Base-by-base conservation (phyloP, 2,113 vertebrate genomes). In the Emydocephalus ijimae region DNA sequence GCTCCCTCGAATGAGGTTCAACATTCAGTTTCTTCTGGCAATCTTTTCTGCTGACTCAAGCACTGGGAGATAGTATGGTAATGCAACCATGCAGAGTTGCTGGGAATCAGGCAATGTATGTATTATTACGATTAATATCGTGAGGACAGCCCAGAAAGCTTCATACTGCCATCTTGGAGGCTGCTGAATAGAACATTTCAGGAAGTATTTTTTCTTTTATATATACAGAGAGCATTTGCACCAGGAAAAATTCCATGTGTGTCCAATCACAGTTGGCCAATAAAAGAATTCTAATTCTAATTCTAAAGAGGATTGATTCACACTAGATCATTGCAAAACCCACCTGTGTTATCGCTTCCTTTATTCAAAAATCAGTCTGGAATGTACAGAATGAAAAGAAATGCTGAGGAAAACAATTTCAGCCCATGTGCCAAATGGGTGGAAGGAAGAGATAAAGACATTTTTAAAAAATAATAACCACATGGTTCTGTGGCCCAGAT, bases 381-480 rank as follows among this genome's bases (percentile, higher is more conserved):
- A 81, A 81, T 18, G 7, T 9, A 26, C 4, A 52, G 0, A 85
- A 45, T 54, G 57, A 48, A 93, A 91, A 24, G 91, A 8, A 94
- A 93, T 45, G 14, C 54, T 26, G 48, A 92, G 85, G 43, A 50
- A 95, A 90, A 48, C 4, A 61, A 89, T 4, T 15, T n/a, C 54
- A 0, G 3, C 18, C 0, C 4, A 89, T 89, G 2, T 87, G 85
- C 55, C 87, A 87, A 61, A 87, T 34, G 91, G 43, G 34, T 29
- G 45, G 43, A 52, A 29, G 45, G 45, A 29, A 52, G 24, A 52
- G 0, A 85, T 0, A 89, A 91, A 92, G 7, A 61, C 88, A 90
- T 50, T 89, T 55, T 48, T 24, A 54, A 87, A 89, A 94, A 96
- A 89, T 43, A 26, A 4, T 69, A 57, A 89, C 18, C 34, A 88